Base-by-base conservation (phyloP, 35 echinoderm and acorn worm genomes). In the Ophiothrix spiculata region DNA sequence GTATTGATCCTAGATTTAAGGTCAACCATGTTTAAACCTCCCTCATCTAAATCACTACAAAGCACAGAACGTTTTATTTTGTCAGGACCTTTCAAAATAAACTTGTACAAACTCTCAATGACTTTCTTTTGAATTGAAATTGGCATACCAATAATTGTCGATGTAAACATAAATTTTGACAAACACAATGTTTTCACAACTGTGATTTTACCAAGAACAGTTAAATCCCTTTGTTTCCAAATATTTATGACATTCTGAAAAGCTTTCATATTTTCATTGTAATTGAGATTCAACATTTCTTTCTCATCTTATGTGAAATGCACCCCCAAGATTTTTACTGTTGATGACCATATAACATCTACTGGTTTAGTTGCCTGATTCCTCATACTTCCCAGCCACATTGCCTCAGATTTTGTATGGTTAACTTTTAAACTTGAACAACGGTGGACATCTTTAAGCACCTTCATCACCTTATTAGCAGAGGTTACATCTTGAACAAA, bases 201-300 rank as follows among this genome's bases (percentile, higher is more conserved):
- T 69, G 60, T 69, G 23, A 15, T 10, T 69, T 69, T 69, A 69
- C 60, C 60, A n/a, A 69, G 60, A n/a, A 25, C 60, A 15, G 60
- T 69, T 69, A 69, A 69, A 25, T 69, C 60, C 25, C 60, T 69
- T 69, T 69, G 42, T 69, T 69, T 69, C 60, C 60, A 69, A 69
- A 69, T 25, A 69, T 69, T 69, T 4, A 69, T 69, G 23, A 69
- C 60, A 69, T 69, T 69, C 8, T 69, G 60, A 15, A 69, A 69
- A n/a, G 16, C 29, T 12, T 69, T n/a, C n/a, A n/a, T 69, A 12
- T 69, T 69, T 69, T 69, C 1, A 2, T 4, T 25, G 1, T 69
- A 69, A 69, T 69, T 69, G 60, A 69, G 60, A 69, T 69, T 69
- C 60, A 69, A 10, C 60, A 69, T 69, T 69, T 69, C 60, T n/a